Conservation (phyloP, 2,113 vertebrate genomes). For the Catharus fuscescens region DNA sequence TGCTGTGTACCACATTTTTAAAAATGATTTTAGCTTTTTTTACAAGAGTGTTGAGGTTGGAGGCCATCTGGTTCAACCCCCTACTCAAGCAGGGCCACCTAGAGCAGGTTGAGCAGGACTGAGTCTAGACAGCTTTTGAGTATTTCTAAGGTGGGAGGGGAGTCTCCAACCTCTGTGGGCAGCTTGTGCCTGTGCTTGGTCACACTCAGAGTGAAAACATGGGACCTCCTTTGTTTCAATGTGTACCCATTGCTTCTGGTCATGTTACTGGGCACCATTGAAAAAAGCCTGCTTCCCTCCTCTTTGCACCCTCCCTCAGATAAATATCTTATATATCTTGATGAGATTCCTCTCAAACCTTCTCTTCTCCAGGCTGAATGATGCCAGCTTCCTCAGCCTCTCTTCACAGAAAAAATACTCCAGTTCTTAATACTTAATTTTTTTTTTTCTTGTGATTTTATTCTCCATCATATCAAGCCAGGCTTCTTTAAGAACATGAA, state of each 20-base stretch:
- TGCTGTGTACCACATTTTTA: background rate
- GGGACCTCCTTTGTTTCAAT: background rate
- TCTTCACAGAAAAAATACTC: background rate
- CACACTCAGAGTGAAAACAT: background rate
- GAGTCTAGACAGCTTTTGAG: background rate
- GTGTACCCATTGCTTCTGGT: background rate
- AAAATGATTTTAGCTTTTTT: background rate
- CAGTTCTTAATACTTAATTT: background rate
- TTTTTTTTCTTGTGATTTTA: background rate
- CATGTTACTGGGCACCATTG: background rate
- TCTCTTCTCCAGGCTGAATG: background rate
- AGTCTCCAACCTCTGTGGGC: background rate
- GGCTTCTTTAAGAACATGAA: background rate
- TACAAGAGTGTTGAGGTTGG: background rate
- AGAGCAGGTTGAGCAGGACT: background rate
- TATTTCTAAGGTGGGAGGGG: background rate
- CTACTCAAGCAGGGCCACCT: background rate
- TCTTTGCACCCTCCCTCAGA: background rate
- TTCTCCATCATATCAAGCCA: background rate
- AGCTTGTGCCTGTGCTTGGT: fast-evolving
- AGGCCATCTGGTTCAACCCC: background rate
- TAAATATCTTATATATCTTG: background rate
- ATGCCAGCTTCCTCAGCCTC: background rate
- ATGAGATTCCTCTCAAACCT: background rate
- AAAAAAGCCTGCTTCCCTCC: background rate